Percentiles rank a stretch among this genome's conserved stretches.
Evolutionary conservation across 2,113 vertebrate species (phyloP).

Genomic region (Propithecus coquereli): DNA sequence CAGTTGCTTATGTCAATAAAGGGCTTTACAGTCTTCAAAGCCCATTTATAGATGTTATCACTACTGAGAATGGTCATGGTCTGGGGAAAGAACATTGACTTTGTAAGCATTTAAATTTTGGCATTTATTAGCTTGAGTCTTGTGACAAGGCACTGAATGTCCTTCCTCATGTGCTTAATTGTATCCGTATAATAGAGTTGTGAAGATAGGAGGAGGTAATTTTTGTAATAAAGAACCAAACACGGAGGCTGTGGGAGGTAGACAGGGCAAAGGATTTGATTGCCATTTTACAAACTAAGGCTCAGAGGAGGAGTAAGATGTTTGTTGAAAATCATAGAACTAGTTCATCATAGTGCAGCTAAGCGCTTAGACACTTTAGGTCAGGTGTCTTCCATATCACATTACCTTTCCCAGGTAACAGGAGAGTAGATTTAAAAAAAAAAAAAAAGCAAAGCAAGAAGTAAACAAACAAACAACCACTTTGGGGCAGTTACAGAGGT

Average conservation of each 20-base stretch:
- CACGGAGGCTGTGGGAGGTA: not conserved
- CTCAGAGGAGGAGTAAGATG: not conserved
- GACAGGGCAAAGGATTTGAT: not conserved
- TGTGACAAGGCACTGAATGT: not conserved
- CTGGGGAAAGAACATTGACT: not conserved
- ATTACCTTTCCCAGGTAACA: not conserved
- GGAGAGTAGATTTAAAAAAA: not conserved
- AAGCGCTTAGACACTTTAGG: not conserved
- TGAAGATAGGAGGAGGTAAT: not conserved
- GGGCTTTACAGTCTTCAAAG: not conserved
- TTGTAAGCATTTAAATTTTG: not conserved
- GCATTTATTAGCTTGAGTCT: not conserved
- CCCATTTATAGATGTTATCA: not conserved
- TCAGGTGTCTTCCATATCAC: not conserved
- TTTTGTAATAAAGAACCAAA: not conserved
- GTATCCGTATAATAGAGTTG: not conserved
- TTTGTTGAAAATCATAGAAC: not conserved
- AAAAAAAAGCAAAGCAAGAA: not conserved
- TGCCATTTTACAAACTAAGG: not conserved
- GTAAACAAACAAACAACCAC: not conserved
- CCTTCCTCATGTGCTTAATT: not conserved
- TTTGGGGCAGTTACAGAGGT: not conserved
- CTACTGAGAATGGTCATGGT: not conserved
- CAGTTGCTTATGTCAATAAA: not conserved
- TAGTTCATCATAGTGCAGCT: not conserved